A percentile compares a stretch with the other conserved stretches of the same genome.
These are phyloP conservation scores for Noctuana brunneofusca DNA, from an alignment of 2,888 invertebrate genomes.

Conservation along the genomic window DNA sequence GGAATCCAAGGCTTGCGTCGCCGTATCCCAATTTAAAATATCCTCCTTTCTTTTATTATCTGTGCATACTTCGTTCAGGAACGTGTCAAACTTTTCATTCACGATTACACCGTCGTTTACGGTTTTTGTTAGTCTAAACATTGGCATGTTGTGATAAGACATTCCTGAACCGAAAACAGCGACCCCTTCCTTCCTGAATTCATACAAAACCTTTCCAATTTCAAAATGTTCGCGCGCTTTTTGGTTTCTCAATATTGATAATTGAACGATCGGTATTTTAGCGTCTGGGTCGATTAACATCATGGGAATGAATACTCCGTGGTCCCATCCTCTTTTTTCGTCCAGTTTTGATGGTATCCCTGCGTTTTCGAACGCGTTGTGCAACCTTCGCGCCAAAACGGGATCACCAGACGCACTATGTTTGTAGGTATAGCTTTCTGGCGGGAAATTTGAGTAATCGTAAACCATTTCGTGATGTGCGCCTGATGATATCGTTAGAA, in stretches of 20 bases:
- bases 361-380: conserved; percentile 48
- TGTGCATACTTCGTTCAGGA: conserved; percentile 45
- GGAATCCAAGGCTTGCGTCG: conserved; percentile 43
- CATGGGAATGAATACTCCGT: conserved; percentile 61
- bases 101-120: conserved; percentile 39
- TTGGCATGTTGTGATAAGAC: conserved; percentile 52
- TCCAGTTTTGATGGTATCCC: conserved; percentile 49
- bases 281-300: conserved; percentile 57
- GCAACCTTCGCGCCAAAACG: conserved; percentile 48
- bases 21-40: conserved; percentile 47
- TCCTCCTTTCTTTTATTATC: conserved; percentile 37
- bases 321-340: conserved; percentile 57
- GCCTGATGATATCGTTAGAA: conserved; percentile 51
- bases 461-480: conserved; percentile 48
- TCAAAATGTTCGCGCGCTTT: conserved; percentile 50
- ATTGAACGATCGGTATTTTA: conserved; percentile 54
- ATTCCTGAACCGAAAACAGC: conserved; percentile 58
- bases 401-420: conserved; percentile 51
- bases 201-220: conserved; percentile 49
- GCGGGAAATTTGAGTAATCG: conserved; percentile 56
- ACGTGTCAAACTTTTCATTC: conserved; percentile 45
- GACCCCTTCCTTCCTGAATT: conserved; percentile 51
- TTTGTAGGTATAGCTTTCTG: conserved; percentile 52
- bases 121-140: conserved; percentile 37
- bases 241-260: conserved; percentile 54